Evolutionary conservation across 2,888 invertebrate genomes (phyloP).

Genomic region (Palloptera scutellata): DNA sequence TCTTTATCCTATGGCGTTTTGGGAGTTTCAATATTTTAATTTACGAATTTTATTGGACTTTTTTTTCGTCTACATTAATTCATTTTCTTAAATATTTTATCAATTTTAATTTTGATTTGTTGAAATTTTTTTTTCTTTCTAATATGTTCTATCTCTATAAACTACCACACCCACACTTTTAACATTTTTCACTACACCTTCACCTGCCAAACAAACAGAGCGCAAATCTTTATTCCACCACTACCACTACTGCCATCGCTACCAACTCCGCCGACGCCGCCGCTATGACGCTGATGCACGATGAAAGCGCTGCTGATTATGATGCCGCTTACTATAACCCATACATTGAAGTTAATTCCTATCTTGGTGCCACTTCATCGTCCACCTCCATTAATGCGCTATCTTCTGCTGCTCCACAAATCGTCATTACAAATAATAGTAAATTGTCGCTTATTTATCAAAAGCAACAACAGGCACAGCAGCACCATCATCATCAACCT

Average conservation of each 20-base stretch:
- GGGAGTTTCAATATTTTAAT: conserved; percentile 22
- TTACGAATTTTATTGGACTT: conserved; percentile 8
- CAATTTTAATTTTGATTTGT: conserved; percentile 43
- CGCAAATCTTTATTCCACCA: conserved; percentile 31
- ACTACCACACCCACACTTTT: conserved; percentile 27
- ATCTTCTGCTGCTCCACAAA: conserved; percentile 46
- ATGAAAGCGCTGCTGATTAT: conserved; percentile 44
- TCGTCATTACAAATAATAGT: conserved; percentile 38
- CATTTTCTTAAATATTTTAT: conserved; percentile 31
- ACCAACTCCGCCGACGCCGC: conserved; percentile 39
- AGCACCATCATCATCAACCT: conserved; percentile 39
- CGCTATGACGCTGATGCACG: conserved; percentile 41
- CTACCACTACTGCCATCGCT: conserved; percentile 42
- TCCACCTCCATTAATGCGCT: conserved; percentile 40
- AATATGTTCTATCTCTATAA: conserved; percentile 34
- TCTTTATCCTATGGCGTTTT: conserved; percentile 1
- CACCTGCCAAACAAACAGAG: not conserved
- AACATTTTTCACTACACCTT: conserved; percentile 25
- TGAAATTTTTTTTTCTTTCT: conserved; percentile 35
- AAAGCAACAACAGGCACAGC: conserved; percentile 39
- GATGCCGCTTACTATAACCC: conserved; percentile 51
- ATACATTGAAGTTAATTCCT: conserved; percentile 52
- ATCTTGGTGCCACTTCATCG: conserved; percentile 29
- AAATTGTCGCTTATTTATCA: conserved; percentile 36
- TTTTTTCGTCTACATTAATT: not conserved